Conservation (phyloP, 2,888 invertebrate species). For the Euzetes globulus region DNA sequence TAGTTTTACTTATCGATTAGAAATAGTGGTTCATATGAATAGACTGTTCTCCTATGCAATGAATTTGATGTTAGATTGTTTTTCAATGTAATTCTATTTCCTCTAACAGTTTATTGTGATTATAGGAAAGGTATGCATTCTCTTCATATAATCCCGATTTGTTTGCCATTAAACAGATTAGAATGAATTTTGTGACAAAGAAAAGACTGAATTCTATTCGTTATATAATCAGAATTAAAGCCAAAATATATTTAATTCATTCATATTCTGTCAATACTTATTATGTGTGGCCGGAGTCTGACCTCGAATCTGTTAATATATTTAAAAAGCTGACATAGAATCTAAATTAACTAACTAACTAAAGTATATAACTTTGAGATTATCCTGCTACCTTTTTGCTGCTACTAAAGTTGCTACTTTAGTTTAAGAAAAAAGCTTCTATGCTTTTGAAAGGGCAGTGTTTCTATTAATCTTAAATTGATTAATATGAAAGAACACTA, state of each 20-base stretch:
- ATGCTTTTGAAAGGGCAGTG: too few species aligned
- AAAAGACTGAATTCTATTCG: neutral
- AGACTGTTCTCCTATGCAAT: neutral
- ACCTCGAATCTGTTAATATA: too few species aligned
- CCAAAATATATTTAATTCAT: neutral
- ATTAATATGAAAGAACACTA: too few species aligned
- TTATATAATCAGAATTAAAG: neutral
- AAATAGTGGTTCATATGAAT: neutral
- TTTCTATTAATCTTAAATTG: too few species aligned
- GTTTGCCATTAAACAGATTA: constrained; percentile 27
- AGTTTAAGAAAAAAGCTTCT: too few species aligned
- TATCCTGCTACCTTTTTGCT: too few species aligned
- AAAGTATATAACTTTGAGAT: too few species aligned
- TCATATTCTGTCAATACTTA: neutral
- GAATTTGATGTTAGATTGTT: constrained; percentile 6
- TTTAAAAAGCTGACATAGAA: too few species aligned
- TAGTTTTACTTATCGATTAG: constrained; percentile 15
- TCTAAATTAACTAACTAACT: too few species aligned
- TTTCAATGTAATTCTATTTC: constrained; percentile 12
- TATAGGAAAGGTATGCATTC: neutral
- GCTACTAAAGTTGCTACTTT: too few species aligned
- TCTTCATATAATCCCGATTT: constrained; percentile 22
- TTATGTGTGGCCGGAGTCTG: too few species aligned
- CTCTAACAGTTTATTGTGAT: neutral
- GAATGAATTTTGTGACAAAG: neutral